phyloP scores from a whole-genome alignment of 2,797 vertebrate genomes.

The Cetoscarus ocellatus region DNA sequence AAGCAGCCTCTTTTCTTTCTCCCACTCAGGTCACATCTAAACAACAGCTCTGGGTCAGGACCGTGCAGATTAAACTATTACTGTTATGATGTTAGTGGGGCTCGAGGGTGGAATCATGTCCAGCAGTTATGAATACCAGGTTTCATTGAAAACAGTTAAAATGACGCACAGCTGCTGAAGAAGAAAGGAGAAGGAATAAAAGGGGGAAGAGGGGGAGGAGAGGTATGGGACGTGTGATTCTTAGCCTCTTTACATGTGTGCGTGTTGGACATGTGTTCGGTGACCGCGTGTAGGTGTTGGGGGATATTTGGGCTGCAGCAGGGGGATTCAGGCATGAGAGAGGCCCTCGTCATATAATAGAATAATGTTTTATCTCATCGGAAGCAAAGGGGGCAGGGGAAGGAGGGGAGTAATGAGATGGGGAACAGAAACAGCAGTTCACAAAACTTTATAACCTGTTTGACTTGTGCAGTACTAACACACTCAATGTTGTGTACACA shows the following conservation, averaged over 20 bases:
- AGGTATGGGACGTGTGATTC: slow-evolving; percentile 54
- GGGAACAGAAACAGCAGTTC: slow-evolving; percentile 60
- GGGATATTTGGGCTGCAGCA: slow-evolving; percentile 72
- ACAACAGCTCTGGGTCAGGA: slow-evolving; percentile 78
- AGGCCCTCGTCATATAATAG: slow-evolving; percentile 72
- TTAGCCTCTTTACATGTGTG: slow-evolving; percentile 31
- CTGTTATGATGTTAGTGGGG: slow-evolving; percentile 74
- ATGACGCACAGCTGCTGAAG: slow-evolving; percentile 76
- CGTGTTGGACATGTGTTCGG: slow-evolving; percentile 62
- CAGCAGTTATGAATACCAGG: slow-evolving; percentile 80
- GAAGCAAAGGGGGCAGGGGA: slow-evolving; percentile 57
- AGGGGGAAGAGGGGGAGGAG: slow-evolving; percentile 34
- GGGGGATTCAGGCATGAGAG: slow-evolving; percentile 74
- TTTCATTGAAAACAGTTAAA: slow-evolving; percentile 74
- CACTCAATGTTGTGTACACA: slow-evolving; percentile 33
- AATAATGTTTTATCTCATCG: slow-evolving; percentile 76
- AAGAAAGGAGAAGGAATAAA: slow-evolving; percentile 54
- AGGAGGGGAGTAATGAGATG: slow-evolving; percentile 46
- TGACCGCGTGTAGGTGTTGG: slow-evolving; percentile 76
- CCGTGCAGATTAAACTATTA: slow-evolving; percentile 75
- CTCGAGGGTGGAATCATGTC: slow-evolving; percentile 78
- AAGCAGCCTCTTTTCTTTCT: slow-evolving; percentile 66
- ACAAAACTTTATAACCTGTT: slow-evolving; percentile 46
- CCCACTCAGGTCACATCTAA: slow-evolving; percentile 82
- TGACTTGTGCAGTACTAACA: slow-evolving; percentile 17